A percentile compares a stretch with the other conserved stretches of the same genome.
These are phyloP conservation scores for Mus spicilegus DNA, from an alignment of 2,113 vertebrate species.

Conservation along the genomic window DNA sequence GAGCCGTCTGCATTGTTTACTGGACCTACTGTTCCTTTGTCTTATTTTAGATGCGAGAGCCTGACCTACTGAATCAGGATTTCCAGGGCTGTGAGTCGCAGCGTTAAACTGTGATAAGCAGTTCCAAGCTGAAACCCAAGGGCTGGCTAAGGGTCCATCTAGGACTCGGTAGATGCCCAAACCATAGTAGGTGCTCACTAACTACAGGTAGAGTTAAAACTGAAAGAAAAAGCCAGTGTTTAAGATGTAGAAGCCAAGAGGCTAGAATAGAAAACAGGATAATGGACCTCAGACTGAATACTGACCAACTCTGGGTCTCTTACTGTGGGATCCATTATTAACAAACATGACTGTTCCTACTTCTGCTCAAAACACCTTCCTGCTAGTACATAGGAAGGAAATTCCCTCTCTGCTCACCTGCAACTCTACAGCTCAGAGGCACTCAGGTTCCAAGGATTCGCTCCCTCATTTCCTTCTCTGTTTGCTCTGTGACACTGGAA, in stretches of 20 bases:
- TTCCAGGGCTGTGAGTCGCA: not conserved
- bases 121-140: constrained; percentile 25
- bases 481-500: not conserved
- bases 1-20: not conserved
- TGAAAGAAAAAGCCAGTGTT: not conserved
- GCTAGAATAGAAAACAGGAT: not conserved
- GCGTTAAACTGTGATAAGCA: not conserved
- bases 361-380: not conserved
- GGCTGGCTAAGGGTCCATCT: not conserved
- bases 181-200: not conserved
- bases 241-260: not conserved
- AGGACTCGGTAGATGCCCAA: not conserved
- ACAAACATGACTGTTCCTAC: not conserved
- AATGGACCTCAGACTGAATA: not conserved
- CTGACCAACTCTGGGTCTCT: not conserved
- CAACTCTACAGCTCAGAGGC: not conserved
- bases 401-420: not conserved
- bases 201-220: not conserved
- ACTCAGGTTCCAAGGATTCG: not conserved
- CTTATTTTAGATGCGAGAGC: not conserved
- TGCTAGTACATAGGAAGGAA: not conserved
- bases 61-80: not conserved
- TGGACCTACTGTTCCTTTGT: not conserved
- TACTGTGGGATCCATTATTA: not conserved
- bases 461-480: not conserved